These are phyloP conservation scores for Stichodactyla mertensii DNA, from an alignment of 64 coral and sea anemone genomes.

Conservation along the genomic window DNA sequence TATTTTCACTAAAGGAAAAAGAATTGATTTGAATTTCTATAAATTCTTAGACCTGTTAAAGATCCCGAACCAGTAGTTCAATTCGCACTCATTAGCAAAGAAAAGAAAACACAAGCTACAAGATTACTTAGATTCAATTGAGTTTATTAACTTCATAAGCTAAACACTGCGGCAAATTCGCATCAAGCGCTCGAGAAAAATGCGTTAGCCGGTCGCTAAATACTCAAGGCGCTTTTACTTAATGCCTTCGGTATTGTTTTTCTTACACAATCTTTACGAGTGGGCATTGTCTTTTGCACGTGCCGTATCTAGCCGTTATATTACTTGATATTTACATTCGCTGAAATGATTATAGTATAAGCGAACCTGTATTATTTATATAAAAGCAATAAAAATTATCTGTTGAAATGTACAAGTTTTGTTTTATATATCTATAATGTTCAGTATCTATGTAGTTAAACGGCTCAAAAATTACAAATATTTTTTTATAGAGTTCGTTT, in stretches of 20 bases:
- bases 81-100: slow-evolving; percentile 11
- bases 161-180: not conserved
- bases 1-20: slow-evolving; percentile 6
- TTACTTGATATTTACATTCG: slow-evolving; percentile 22
- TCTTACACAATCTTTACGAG: slow-evolving; percentile 11
- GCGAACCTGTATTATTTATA: slow-evolving; percentile 25
- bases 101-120: not conserved
- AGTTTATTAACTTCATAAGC: slow-evolving; percentile 8
- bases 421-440: not conserved
- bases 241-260: slow-evolving; percentile 17
- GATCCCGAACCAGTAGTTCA: not conserved
- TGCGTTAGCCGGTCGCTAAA: slow-evolving; percentile 17
- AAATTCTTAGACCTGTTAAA: not conserved
- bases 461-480: not conserved
- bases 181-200: not conserved
- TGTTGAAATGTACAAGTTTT: slow-evolving; percentile 17
- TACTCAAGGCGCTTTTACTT: slow-evolving; percentile 10
- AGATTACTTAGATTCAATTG: slow-evolving; percentile 3
- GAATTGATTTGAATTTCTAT: not conserved
- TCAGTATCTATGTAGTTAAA: not conserved
- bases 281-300: slow-evolving; percentile 16
- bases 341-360: slow-evolving; percentile 4
- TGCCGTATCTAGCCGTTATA: slow-evolving; percentile 24
- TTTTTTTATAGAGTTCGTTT: not conserved
- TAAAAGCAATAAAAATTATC: slow-evolving; percentile 15